These are phyloP conservation scores for Onychomys arenicola DNA, from an alignment of 2,797 vertebrate genomes.

Conservation along the genomic window DNA sequence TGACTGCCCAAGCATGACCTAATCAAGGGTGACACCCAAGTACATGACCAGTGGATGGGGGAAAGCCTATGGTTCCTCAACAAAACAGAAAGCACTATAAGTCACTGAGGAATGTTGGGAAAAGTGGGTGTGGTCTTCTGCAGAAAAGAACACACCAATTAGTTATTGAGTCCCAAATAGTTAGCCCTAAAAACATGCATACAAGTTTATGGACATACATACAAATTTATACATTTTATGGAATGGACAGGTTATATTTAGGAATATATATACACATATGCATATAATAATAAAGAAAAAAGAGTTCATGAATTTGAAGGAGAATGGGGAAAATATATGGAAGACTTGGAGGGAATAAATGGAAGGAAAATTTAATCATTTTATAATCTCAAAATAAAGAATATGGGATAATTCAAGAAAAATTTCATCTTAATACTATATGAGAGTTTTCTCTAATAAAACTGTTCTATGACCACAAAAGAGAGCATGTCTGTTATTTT, in stretches of 20 bases:
- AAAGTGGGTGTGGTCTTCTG: background rate
- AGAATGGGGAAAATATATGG: background rate
- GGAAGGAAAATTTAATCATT: background rate
- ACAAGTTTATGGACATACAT: too few relatives aligned
- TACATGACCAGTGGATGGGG: background rate
- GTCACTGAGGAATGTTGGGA: background rate
- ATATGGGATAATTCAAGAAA: background rate
- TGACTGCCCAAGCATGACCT: background rate
- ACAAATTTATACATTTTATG: too few relatives aligned
- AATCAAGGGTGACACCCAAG: too few relatives aligned
- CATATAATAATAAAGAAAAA: background rate
- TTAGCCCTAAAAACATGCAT: background rate
- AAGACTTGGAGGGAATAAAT: background rate
- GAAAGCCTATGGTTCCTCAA: too few relatives aligned
- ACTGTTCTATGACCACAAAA: background rate
- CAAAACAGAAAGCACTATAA: background rate
- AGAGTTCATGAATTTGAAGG: background rate
- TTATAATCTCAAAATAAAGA: background rate
- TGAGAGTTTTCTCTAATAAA: background rate
- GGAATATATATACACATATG: background rate
- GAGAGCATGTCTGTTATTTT: background rate
- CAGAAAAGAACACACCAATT: background rate
- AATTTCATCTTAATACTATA: slow-evolving; percentile 25
- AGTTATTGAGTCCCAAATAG: background rate
- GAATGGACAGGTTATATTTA: too few relatives aligned